Conservation (phyloP, 2,797 vertebrate genomes). For the Hydrolagus colliei region DNA sequence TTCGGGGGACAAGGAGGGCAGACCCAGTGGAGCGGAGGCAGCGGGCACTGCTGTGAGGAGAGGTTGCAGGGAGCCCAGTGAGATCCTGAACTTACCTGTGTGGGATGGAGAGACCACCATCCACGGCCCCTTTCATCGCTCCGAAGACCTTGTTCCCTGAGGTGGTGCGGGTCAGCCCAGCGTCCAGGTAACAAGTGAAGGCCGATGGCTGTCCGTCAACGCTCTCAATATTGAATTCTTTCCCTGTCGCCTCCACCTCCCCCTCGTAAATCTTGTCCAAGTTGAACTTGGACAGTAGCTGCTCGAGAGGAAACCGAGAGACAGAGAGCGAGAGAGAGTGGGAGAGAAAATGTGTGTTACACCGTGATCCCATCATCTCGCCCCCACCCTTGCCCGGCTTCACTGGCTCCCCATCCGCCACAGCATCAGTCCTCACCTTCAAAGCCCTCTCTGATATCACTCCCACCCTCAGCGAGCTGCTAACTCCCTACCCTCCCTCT, state of each 20-base stretch:
- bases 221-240: slow-evolving; percentile 29
- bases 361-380: background rate
- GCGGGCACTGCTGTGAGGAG: no score
- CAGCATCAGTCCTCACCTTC: background rate
- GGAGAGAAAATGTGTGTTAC: background rate
- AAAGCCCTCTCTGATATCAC: no score
- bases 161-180: slow-evolving; percentile 20
- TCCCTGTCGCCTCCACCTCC: background rate
- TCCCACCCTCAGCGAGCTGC: no score
- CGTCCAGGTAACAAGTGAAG: slow-evolving; percentile 31
- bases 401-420: no score
- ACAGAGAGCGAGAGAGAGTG: background rate
- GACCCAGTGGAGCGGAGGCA: no score
- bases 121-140: slow-evolving; percentile 22
- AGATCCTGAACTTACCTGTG: background rate
- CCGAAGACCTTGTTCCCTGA: slow-evolving; percentile 31
- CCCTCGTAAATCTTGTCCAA: slow-evolving; percentile 28
- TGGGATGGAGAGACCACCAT: slow-evolving; percentile 29
- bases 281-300: slow-evolving; percentile 24
- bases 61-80: no score
- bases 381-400: no score
- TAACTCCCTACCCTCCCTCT: no score
- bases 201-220: background rate
- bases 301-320: background rate
- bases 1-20: no score